phyloP scores from a whole-genome alignment of 1,140 invertebrate genomes.

The Pogonomyrmex barbatus region DNA sequence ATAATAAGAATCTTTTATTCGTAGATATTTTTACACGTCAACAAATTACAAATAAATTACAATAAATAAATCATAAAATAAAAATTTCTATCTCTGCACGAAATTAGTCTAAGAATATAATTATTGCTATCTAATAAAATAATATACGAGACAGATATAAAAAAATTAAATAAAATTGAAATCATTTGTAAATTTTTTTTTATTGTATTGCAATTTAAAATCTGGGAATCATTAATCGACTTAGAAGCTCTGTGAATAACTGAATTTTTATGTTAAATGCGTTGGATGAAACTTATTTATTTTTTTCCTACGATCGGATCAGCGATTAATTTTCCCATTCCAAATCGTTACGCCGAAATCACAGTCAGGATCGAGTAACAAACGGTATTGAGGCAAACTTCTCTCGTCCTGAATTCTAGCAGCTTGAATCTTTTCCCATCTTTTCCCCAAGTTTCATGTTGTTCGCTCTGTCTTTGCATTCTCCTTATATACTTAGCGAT shows the following conservation, averaged over 20 bases:
- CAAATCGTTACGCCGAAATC: not conserved
- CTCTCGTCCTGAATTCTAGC: slow-evolving; percentile 8
- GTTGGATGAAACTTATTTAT: slow-evolving; percentile 35
- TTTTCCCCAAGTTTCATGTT: slow-evolving; percentile 5
- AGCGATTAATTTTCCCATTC: slow-evolving; percentile 10
- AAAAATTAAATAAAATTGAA: slow-evolving; percentile 6
- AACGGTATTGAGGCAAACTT: slow-evolving; percentile 1
- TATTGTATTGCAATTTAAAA: not conserved
- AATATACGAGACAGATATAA: not conserved
- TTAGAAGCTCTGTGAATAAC: slow-evolving; percentile 2
- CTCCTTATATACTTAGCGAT: slow-evolving; percentile 57
- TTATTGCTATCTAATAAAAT: slow-evolving; percentile 2
- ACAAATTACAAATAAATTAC: not conserved
- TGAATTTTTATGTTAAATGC: slow-evolving; percentile 15
- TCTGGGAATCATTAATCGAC: slow-evolving; percentile 32
- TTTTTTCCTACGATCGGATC: not conserved
- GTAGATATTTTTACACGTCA: not conserved
- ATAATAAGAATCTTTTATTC: not conserved
- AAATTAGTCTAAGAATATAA: not conserved
- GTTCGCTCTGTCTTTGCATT: slow-evolving; percentile 40
- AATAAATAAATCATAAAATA: not conserved
- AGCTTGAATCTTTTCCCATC: slow-evolving; percentile 28
- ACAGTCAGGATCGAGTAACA: slow-evolving; percentile 21
- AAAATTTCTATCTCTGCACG: not conserved
- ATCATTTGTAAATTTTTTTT: not conserved